Evolutionary conservation across 2,888 invertebrate species (phyloP), one percentile per base, ranked within the genome.

Genomic region (Ophion obscuratus): DNA sequence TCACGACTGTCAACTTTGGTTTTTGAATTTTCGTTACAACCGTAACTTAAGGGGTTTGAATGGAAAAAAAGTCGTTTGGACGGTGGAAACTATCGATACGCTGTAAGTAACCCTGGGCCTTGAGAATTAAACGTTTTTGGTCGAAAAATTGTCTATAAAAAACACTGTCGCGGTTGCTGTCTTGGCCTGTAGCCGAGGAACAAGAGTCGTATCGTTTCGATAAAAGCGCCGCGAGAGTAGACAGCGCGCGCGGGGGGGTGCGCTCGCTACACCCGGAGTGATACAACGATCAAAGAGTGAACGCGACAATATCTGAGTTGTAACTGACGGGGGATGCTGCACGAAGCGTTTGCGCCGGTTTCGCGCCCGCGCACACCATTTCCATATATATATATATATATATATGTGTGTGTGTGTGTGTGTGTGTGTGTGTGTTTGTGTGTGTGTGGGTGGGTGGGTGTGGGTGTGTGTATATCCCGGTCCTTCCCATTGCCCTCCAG

Each of bases 311-410:
- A 92, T 91, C 93, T 91, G 91, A 93, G 88, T 92, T 92, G 93
- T 92, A 92, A 94, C 94, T 94, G 94, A 93, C 91, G 92, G 89
- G 89, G 90, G 92, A 93, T 92, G 93, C 93, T 92, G 93, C 91
- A 91, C 89, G 90, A 90, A 93, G 93, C 92, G 92, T 92, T 93
- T 92, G 92, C 93, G 92, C 93, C 91, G 89, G 90, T 87, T 85
- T 90, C 89, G 92, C 87, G 88, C 92, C 90, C 92, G 93, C 93
- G 93, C 93, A 93, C 90, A 91, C 89, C 89, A 91, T 91, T 88
- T 88, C 85, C 87, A 73, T 81, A 87, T 89, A 24, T 57, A 40
- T 47, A 47, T 2, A 14, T 47, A 3, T 11, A 47, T 14, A 14
- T 47, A 14, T 14, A 47, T 14, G 11, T 47, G 0, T 10, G 1